Conservation (phyloP, 2,888 invertebrate genomes). For the Colletes collaris region DNA sequence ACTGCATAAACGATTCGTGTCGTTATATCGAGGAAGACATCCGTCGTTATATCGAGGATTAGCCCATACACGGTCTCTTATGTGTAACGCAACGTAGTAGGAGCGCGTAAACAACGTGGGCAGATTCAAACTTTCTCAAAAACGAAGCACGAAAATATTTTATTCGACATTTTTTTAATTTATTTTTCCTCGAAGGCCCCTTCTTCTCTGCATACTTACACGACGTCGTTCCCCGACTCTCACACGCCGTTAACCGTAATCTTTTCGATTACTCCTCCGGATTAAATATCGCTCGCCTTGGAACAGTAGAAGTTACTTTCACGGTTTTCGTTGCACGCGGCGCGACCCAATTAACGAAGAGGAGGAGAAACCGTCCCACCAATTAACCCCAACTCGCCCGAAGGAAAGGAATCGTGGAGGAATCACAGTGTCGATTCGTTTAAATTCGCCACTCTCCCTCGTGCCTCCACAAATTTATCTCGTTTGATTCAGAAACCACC, state of each 20-base stretch:
- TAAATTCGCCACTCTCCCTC: background rate
- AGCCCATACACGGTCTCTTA: too few species aligned
- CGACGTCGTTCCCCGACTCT: conserved; percentile 3
- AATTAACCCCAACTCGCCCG: conserved; percentile 14
- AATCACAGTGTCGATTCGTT: background rate
- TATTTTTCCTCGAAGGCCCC: too few species aligned
- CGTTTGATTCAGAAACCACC: background rate
- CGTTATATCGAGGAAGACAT: too few species aligned
- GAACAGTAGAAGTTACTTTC: conserved; percentile 39
- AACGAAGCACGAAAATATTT: too few species aligned
- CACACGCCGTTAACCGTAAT: background rate
- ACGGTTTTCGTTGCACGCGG: conserved; percentile 37
- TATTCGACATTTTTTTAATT: too few species aligned
- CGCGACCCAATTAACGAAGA: conserved; percentile 41
- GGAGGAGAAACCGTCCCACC: conserved; percentile 23
- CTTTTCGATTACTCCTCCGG: background rate
- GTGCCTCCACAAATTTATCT: background rate
- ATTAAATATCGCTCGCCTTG: conserved; percentile 51
- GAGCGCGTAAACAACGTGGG: too few species aligned
- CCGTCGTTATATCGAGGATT: too few species aligned
- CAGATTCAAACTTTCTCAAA: too few species aligned
- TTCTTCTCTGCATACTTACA: background rate
- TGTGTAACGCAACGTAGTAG: too few species aligned
- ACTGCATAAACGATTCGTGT: too few species aligned
- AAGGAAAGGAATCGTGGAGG: background rate